A percentile compares a stretch with the other conserved stretches of the same genome.
Evolutionary conservation across 2,113 vertebrate species (phyloP).

Genomic region (Capreolus pygargus): DNA sequence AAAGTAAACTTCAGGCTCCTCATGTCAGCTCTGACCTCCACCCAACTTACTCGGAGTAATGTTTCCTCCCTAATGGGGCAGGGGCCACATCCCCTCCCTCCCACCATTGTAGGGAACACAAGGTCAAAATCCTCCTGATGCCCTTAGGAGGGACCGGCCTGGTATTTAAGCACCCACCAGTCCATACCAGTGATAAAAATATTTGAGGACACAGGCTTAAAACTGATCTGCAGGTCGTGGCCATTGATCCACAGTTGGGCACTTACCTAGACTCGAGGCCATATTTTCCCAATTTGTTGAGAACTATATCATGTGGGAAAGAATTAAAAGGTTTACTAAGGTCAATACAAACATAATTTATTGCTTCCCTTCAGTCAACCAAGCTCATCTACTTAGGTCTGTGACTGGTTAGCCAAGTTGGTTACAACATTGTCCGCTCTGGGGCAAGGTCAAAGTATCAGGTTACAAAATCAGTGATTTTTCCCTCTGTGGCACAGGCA

Average conservation of each 20-base stretch:
- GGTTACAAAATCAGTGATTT: conserved; percentile 68
- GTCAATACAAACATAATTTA: conserved; percentile 78
- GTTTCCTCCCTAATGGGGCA: not conserved
- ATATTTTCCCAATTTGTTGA: conserved; percentile 78
- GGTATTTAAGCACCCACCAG: not conserved
- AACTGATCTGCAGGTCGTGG: not conserved
- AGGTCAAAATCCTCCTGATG: not conserved
- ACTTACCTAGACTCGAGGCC: conserved; percentile 59
- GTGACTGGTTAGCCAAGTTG: conserved; percentile 73
- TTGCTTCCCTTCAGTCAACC: conserved; percentile 73
- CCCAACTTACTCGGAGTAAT: not conserved
- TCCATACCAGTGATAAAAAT: not conserved
- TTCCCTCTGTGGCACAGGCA: conserved; percentile 42
- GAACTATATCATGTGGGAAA: conserved; percentile 75
- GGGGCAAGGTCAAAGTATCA: conserved; percentile 71
- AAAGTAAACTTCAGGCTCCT: not conserved
- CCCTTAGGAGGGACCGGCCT: not conserved
- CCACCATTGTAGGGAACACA: not conserved
- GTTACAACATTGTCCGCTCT: conserved; percentile 67
- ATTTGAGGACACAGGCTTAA: not conserved
- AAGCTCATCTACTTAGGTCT: conserved; percentile 72
- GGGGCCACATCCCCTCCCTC: not conserved
- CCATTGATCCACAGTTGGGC: conserved; percentile 54
- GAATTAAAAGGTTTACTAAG: conserved; percentile 78
- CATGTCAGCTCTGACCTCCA: not conserved